Base-by-base conservation (phyloP, 2,113 vertebrate genomes). In the Phasianus colchicus region DNA sequence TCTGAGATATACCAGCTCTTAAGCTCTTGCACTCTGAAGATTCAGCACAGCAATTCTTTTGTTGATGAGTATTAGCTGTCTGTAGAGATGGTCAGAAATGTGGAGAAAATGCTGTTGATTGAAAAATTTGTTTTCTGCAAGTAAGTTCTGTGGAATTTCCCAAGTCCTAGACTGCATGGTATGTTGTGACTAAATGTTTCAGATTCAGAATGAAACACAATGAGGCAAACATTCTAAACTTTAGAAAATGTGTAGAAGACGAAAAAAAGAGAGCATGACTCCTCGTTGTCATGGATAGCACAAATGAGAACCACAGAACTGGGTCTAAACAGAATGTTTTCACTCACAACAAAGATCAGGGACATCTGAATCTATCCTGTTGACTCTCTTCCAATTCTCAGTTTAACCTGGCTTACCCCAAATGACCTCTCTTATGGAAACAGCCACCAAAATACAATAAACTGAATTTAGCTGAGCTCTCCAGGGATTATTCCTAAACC, bases 401-500 rank as follows among this genome's bases (percentile, higher is more conserved):
- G 16, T 89, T 79, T 38, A 79, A 21, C 0, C 0, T 19, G 66
- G 36, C 71, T 93, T 82, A 90, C 91, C 95, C 66, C 57, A 84
- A 30, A 61, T 75, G 88, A 96, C 89, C 86, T 90, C 58, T 79
- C 32, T 67, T 32, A 79, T 52, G 71, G 50, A 91, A 91, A 76
- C 5, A 82, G 48, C 71, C 50, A 73, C 71, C 69, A 50, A 84
- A 82, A 81, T 17, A 70, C 14, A 91, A 91, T 13, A 82, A 61
- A 45, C 2, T 61, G 17, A 83, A 73, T 80, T 85, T 79, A 42
- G 15, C 27, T 89, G 75, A 43, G 32, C 10, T 87, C 91, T 75
- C 82, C 25, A 50, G 84, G 55, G 89, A 55, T 60, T 80, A 38
- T 58, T 60, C 32, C 14, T 19, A 45, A 82, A 73, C 19, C 13